phyloP scores from a whole-genome alignment of 1,140 invertebrate species.

The Tigriopus japonicus region DNA sequence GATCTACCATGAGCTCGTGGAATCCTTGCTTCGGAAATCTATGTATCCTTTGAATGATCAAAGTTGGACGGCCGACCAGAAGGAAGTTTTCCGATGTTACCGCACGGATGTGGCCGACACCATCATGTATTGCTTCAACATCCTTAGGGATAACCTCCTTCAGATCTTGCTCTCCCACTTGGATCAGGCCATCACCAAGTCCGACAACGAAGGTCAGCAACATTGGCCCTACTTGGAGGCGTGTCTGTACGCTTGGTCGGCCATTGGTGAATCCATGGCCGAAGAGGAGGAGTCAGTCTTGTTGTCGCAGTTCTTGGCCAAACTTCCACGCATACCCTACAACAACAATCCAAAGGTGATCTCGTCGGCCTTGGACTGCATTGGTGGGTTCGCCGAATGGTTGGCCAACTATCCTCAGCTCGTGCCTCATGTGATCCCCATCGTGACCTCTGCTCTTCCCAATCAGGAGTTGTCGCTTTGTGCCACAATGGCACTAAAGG shows the following conservation, averaged over 20 bases:
- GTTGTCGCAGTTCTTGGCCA: conserved; percentile 35
- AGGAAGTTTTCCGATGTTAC: conserved; percentile 69
- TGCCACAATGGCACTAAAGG: conserved; percentile 68
- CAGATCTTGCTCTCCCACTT: conserved; percentile 39
- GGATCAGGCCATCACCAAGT: conserved; percentile 28
- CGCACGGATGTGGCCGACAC: conserved; percentile 76
- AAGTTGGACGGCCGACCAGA: conserved; percentile 45
- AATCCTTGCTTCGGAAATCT: conserved; percentile 43
- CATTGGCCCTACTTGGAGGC: conserved; percentile 49
- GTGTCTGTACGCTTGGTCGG: conserved; percentile 56
- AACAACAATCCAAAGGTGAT: conserved; percentile 38
- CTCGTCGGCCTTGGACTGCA: conserved; percentile 45
- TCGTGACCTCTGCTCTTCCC: conserved; percentile 44
- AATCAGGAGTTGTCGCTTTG: conserved; percentile 45
- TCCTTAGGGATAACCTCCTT: conserved; percentile 47
- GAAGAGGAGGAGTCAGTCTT: conserved; percentile 35
- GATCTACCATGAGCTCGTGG: conserved; percentile 41
- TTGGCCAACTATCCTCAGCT: conserved; percentile 41
- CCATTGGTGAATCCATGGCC: conserved; percentile 53
- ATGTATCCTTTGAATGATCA: conserved; percentile 33
- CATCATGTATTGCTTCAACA: conserved; percentile 61
- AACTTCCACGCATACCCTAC: conserved; percentile 45
- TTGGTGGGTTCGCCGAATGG: conserved; percentile 64
- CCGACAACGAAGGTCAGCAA: conserved; percentile 27
- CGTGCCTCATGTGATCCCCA: conserved; percentile 34